Conservation (phyloP, 2,797 vertebrate genomes). For the Neomorphus geoffroyi region DNA sequence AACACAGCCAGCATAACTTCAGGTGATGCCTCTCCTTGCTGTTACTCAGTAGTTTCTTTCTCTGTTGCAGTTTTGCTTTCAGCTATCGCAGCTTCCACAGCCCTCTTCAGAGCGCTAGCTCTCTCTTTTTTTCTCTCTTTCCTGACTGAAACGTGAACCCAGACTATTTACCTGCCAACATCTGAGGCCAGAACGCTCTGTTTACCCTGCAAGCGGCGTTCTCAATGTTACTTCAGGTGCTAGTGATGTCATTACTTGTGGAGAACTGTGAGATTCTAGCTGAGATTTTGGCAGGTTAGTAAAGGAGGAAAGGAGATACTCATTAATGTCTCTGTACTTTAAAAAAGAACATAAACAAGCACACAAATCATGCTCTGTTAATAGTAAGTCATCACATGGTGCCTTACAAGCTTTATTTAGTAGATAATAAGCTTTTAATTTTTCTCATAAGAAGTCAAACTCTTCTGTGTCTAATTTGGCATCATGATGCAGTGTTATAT, state of each 20-base stretch:
- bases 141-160: constrained; percentile 43
- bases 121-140: not conserved
- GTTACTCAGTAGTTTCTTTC: not conserved
- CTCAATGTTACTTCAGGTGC: not conserved
- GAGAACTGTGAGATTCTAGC: not conserved
- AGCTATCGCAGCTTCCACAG: not conserved
- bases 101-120: not conserved
- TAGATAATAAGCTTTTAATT: not conserved
- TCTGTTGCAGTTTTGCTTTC: not conserved
- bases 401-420: not conserved
- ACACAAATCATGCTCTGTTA: not conserved
- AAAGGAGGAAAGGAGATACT: constrained; percentile 28
- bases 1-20: not conserved
- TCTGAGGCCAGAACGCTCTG: not conserved
- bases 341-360: not conserved
- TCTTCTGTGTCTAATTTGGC: not conserved
- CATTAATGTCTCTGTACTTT: not conserved
- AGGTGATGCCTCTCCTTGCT: not conserved
- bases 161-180: constrained; percentile 9
- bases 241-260: constrained; percentile 1
- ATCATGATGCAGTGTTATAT: not conserved
- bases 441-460: not conserved
- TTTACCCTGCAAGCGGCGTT: constrained; percentile 10
- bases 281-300: constrained; percentile 47
- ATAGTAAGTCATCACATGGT: not conserved